Evolutionary conservation across 2,888 invertebrate genomes (phyloP).

Genomic region (Cryptocheilus praepositus): DNA sequence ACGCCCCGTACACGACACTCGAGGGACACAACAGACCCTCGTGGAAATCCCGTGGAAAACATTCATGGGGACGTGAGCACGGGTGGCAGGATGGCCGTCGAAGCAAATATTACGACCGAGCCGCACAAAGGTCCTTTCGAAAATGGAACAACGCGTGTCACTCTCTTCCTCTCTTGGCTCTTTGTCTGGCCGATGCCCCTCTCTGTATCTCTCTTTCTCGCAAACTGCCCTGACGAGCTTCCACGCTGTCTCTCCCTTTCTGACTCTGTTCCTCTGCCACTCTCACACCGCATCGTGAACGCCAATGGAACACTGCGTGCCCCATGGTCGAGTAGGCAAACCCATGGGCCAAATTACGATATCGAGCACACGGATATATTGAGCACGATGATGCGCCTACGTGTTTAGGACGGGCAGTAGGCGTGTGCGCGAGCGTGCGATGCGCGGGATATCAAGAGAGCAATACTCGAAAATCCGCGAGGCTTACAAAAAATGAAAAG

Average conservation of each 20-base stretch:
- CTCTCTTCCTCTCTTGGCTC: neutral
- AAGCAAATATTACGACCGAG: conserved; percentile 22
- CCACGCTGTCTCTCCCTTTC: neutral
- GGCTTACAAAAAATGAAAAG: neutral
- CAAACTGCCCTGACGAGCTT: neutral
- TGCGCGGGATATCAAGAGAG: neutral
- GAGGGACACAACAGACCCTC: conserved; percentile 3
- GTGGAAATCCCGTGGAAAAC: conserved; percentile 13
- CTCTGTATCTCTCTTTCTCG: neutral
- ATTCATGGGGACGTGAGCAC: neutral
- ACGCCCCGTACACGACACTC: conserved; percentile 1
- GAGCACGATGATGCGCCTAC: conserved; percentile 4
- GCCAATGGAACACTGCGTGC: conserved; percentile 7
- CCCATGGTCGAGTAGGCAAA: conserved; percentile 17
- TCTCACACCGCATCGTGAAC: neutral
- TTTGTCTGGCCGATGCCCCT: neutral
- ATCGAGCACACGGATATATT: conserved; percentile 12
- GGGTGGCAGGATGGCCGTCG: conserved; percentile 7
- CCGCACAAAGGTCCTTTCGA: conserved; percentile 21
- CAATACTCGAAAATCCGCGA: conserved; percentile 2
- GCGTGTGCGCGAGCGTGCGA: neutral
- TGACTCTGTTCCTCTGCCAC: neutral
- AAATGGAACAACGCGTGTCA: conserved; percentile 14
- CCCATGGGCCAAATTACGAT: conserved; percentile 19
- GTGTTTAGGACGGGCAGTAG: neutral